A percentile compares a stretch with the other conserved stretches of the same genome.
These are phyloP conservation scores for Brassicogethes aeneus DNA, from an alignment of 2,888 invertebrate genomes.

Conservation along the genomic window DNA sequence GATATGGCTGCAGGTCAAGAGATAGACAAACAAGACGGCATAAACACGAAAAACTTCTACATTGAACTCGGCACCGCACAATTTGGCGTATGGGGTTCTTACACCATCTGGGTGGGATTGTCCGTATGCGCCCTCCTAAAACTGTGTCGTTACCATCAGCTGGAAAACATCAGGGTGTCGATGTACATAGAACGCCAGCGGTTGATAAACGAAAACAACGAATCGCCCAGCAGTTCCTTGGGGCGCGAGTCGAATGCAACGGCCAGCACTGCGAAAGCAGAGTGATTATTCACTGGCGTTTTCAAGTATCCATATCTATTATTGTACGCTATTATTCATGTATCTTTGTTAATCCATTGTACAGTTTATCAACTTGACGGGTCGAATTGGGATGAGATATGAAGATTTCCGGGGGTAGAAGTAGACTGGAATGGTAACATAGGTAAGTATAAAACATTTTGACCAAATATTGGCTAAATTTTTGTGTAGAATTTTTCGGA, in stretches of 20 bases:
- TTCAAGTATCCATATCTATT: conserved; percentile 32
- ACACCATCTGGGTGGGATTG: conserved; percentile 83
- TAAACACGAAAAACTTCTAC: conserved; percentile 76
- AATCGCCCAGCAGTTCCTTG: conserved; percentile 42
- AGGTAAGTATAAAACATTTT: too few species aligned
- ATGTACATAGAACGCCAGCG: conserved; percentile 87
- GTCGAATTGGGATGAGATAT: conserved; percentile 20
- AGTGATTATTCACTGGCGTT: conserved; percentile 33
- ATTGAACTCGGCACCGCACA: conserved; percentile 85
- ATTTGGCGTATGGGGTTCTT: conserved; percentile 89
- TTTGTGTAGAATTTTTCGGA: too few species aligned
- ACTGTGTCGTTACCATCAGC: conserved; percentile 82
- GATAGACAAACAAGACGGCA: conserved; percentile 70
- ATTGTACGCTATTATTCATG: conserved; percentile 35
- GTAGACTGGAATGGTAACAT: too few species aligned
- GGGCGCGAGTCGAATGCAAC: conserved; percentile 38
- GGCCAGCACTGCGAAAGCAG: conserved; percentile 30
- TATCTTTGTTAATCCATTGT: conserved; percentile 34
- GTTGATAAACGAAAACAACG: conserved; percentile 62
- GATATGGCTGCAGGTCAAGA: conserved; percentile 79
- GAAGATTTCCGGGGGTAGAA: too few species aligned
- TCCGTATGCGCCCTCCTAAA: conserved; percentile 79
- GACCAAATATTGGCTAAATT: too few species aligned
- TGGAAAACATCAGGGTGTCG: conserved; percentile 86
- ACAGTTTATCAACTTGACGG: conserved; percentile 29